phyloP scores from a whole-genome alignment of 2,797 vertebrate genomes.

The Scolopax bukidnonensis region DNA sequence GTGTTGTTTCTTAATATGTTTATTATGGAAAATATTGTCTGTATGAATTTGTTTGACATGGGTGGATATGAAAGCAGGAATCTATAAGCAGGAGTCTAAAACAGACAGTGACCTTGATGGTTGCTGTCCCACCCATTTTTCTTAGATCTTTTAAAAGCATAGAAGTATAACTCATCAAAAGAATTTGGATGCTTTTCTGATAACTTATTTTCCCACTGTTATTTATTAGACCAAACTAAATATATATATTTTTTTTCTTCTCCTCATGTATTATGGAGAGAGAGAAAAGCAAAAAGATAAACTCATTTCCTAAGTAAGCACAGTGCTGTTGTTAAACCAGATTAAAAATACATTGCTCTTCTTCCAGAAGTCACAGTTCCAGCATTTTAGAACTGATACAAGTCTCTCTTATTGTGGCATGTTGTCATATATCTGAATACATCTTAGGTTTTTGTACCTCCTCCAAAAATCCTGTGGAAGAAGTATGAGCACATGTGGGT shows the following conservation, averaged over 20 bases:
- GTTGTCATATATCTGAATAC: not conserved
- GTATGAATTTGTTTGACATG: not conserved
- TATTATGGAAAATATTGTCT: not conserved
- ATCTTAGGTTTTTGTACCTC: not conserved
- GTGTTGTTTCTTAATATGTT: not conserved
- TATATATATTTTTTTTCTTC: not conserved
- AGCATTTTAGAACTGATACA: not conserved
- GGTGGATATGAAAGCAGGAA: not conserved
- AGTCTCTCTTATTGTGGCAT: not conserved
- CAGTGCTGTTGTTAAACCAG: not conserved
- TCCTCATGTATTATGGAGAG: not conserved
- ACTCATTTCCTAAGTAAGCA: not conserved
- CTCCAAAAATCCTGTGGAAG: not conserved
- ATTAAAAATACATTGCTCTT: not conserved
- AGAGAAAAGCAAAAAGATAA: not conserved
- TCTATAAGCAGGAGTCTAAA: not conserved
- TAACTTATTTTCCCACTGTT: not conserved
- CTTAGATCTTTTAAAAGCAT: not conserved
- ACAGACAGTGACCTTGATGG: not conserved
- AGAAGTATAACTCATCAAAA: not conserved
- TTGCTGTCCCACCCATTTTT: not conserved
- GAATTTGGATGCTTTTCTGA: not conserved
- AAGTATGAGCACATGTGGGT: not conserved
- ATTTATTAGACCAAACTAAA: not conserved
- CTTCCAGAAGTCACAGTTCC: not conserved